Evolutionary conservation across 2,888 invertebrate species (phyloP), one percentile per base, ranked within the genome.

Genomic region (Dichetophora obliterata): DNA sequence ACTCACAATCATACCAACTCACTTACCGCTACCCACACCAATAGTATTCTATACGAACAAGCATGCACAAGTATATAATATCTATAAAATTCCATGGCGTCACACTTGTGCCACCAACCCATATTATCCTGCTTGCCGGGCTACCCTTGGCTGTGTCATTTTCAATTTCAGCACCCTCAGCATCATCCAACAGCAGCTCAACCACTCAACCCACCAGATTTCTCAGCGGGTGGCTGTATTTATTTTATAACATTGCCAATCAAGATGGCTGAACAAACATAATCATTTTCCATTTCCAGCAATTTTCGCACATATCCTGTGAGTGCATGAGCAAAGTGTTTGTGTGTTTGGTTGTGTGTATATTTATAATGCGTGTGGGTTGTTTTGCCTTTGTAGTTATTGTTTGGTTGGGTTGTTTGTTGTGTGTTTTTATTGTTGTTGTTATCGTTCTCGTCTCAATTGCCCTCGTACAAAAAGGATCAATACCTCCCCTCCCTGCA

Each of bases 231-330:
- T 74, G 65, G 74, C 37, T 54, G 66, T 88, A 89, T 89, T 89
- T 89, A 89, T 89, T 89, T 89, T 88, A 89, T 89, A 88, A 88
- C 88, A 88, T 89, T 87, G 88, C 87, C 88, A 89, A 89, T 89
- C 89, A 89, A 89, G 86, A 89, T 89, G 89, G 89, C 89, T 89
- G 88, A 88, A 86, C 88, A 89, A 89, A 89, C 87, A 89, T 86
- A 89, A 88, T 88, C 87, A 87, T 74, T 65, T 74, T 74, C 74
- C 74, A 66, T 65, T 74, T 54, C 74, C 65, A 74, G 37, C 57
- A 37, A 74, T 37, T 74, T 74, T 52, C 52, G 50, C 66, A 37
- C 52, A 66, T 19, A 61, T 61, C 61, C 74, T 34, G 34, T 65
- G 74, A 34, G 27, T 37, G 59, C 59, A 24, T 43, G 59, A 19